Percentiles rank a stretch among this genome's conserved stretches.
These are phyloP conservation scores for Caenorhabditis panamensis DNA, from an alignment of 2,888 invertebrate genomes.

Conservation along the genomic window DNA sequence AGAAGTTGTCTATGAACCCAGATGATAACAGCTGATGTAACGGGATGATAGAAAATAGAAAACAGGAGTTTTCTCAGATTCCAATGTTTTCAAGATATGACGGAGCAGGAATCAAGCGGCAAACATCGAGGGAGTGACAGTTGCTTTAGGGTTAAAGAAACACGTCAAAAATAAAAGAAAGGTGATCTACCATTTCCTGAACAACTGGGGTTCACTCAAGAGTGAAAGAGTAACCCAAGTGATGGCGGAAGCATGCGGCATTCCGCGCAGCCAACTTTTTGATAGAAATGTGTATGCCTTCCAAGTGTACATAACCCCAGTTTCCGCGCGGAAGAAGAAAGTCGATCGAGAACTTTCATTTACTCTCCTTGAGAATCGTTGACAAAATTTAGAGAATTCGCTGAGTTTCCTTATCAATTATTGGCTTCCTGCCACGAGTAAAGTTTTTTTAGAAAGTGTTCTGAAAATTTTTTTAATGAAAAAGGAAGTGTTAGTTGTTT, in stretches of 20 bases:
- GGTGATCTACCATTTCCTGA: neutral
- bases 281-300: slow-evolving; percentile 49
- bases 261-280: slow-evolving; percentile 38
- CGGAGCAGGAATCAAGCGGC: slow-evolving; percentile 17
- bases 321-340: slow-evolving; percentile 55
- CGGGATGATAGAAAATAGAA: too few relatives aligned
- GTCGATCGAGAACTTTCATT: slow-evolving; percentile 25
- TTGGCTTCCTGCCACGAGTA: too few relatives aligned
- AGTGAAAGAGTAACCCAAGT: neutral
- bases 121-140: slow-evolving; percentile 50
- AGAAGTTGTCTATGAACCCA: neutral
- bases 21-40: neutral
- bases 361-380: too few relatives aligned
- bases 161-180: slow-evolving; percentile 4
- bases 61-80: neutral
- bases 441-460: too few relatives aligned
- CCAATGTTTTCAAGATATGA: neutral
- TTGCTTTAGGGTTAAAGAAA: slow-evolving; percentile 34
- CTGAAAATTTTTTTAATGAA: too few relatives aligned
- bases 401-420: neutral
- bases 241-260: slow-evolving; percentile 6
- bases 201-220: neutral
- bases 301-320: slow-evolving; percentile 55
- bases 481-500: too few relatives aligned
- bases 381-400: too few relatives aligned